Base-by-base conservation (phyloP, 2,113 vertebrate species). In the Isichthys henryi region DNA sequence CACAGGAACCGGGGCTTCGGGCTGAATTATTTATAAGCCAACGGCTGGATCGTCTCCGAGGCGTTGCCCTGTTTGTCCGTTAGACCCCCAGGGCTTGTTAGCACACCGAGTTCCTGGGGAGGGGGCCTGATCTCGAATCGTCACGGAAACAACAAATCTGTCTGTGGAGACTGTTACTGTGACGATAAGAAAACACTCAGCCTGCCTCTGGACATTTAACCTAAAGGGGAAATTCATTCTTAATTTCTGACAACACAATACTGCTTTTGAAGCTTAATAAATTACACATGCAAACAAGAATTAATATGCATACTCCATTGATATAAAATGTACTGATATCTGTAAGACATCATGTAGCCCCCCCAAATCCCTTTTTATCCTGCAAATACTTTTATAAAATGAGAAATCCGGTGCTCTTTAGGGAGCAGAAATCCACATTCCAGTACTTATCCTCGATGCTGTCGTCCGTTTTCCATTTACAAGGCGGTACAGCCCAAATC, bases 1-100 rank as follows among this genome's bases (percentile, higher is more conserved):
- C 92, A 91, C 88, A 89, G 93, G 86, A 92, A 91, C 91, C 88
- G 74, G 89, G 90, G 93, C 27, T 90, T 86, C 5, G 0, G 74
- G 91, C 92, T 93, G 91, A 93, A 92, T 94, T 92, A 93, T 94
- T 93, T 92, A 92, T 90, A 82, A 85, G 43, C 48, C 91, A 90
- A 91, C 91, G 91, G 88, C 89, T 85, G 92, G 91, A 93, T 92
- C 74, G 91, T 90, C 92, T 90, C 92, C 86, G 82, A 91, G 80
- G 90, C 90, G 88, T 89, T 89, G 91, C 93, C 94, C 88, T 82
- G 17, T 88, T 91, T 50, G 19, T 90, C 90, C 89, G 53, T 58
- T 88, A 56, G 91, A 27, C 77, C 8, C 89, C 91, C 89, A 91
- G 89, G 88, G 91, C 89, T 93, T 91, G 74, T 93, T 94, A 92